Percentiles rank a stretch among this genome's conserved stretches.
Conservation (phyloP, 23 tunicate species). For the Ascidia mentula region DNA sequence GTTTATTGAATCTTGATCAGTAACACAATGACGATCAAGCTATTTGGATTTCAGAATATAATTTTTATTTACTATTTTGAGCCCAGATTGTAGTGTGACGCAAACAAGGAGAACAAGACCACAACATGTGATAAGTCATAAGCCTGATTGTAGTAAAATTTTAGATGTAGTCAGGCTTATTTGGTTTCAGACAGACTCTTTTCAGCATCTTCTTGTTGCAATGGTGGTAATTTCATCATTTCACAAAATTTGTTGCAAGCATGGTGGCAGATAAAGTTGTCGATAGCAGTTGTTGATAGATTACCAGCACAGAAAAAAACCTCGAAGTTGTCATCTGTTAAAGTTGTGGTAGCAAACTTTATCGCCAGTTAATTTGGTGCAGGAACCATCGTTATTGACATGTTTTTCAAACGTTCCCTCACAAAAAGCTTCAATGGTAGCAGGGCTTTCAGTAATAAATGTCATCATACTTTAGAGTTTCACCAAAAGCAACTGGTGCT, state of each 20-base stretch:
- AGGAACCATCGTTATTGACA: constrained; percentile 16
- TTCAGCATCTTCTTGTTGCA: constrained; percentile 1
- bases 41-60: background rate
- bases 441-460: constrained; percentile 2
- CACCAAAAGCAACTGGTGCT: constrained; percentile 13
- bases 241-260: constrained; percentile 14
- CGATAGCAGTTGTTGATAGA: constrained; percentile 8
- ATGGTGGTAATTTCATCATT: constrained; percentile 5
- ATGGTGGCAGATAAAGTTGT: background rate
- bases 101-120: background rate
- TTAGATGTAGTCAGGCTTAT: background rate
- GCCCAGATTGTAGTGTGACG: background rate
- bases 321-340: constrained; percentile 2
- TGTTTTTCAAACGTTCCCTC: constrained; percentile 5
- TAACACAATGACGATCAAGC: too few species aligned
- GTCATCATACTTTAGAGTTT: background rate
- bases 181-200: background rate
- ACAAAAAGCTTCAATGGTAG: constrained; percentile 26
- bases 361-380: background rate
- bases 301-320: constrained; percentile 16
- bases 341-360: constrained; percentile 6
- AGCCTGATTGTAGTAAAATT: background rate
- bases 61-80: background rate
- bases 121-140: background rate
- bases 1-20: too few species aligned